These are phyloP conservation scores for Semibalanus balanoides DNA, from an alignment of 1,140 invertebrate species.

Conservation along the genomic window DNA sequence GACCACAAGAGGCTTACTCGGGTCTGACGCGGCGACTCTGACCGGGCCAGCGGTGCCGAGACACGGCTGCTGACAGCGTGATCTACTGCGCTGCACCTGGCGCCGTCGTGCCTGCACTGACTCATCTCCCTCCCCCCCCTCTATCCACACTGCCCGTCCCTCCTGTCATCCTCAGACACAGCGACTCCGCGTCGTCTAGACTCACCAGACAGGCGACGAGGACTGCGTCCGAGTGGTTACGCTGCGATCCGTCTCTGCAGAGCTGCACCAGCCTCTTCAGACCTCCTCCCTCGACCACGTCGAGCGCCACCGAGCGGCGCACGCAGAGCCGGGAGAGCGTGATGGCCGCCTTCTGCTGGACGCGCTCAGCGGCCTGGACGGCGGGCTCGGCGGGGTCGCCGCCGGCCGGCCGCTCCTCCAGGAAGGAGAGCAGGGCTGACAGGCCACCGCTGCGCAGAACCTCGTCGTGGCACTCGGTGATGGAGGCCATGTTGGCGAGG, in stretches of 20 bases:
- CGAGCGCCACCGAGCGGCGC: constrained; percentile 50
- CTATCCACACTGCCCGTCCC: too few species aligned
- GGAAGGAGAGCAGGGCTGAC: constrained; percentile 56
- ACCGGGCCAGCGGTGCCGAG: too few species aligned
- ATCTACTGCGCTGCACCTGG: too few species aligned
- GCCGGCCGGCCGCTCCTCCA: constrained; percentile 42
- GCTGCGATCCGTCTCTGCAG: constrained; percentile 49
- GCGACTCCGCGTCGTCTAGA: too few species aligned
- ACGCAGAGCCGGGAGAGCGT: constrained; percentile 64
- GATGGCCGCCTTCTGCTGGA: constrained; percentile 73
- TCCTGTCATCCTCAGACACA: too few species aligned
- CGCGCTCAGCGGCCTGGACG: constrained; percentile 49
- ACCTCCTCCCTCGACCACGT: constrained; percentile 59
- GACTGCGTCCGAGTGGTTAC: constrained; percentile 55
- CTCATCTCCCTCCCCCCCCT: too few species aligned
- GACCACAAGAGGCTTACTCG: too few species aligned
- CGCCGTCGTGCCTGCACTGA: too few species aligned
- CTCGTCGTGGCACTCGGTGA: constrained; percentile 40
- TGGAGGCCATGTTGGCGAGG: constrained; percentile 58
- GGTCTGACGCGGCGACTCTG: too few species aligned
- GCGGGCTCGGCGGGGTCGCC: constrained; percentile 31
- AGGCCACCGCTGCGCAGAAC: constrained; percentile 37
- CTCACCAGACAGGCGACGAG: constrained; percentile 56
- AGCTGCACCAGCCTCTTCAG: constrained; percentile 54
- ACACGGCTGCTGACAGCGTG: too few species aligned